Base-by-base conservation (phyloP, 2,888 invertebrate species). In the Ophion obscuratus region DNA sequence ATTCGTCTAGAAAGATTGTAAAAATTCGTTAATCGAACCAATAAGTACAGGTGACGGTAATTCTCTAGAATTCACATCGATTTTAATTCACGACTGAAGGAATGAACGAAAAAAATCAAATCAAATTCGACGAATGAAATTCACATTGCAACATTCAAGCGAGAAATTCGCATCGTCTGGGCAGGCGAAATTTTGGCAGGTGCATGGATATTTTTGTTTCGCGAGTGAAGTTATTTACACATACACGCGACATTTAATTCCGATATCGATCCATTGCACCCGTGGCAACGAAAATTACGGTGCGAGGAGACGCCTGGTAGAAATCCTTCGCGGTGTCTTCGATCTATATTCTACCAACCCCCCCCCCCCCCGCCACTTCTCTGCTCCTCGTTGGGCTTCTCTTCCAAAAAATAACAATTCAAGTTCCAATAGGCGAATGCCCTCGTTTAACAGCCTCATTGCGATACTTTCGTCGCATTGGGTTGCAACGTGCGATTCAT, bases 251-350 rank as follows among this genome's bases (percentile, higher is more conserved):
- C 53, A 73, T 79, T 81, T 71, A 77, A 85, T 75, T 66, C 74
- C 73, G 47, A 79, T 62, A 89, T 89, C 89, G 89, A 89, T 87
- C 88, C 89, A 89, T 90, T 91, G 88, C 86, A 81, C 84, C 90
- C 90, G 88, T 91, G 89, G 91, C 90, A 91, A 80, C 83, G 78
- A 74, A 79, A 82, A 85, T 85, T 83, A 81, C 64, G 74, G 84
- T 83, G 75, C 85, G 85, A 76, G 79, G 85, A 81, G 76, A 79
- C 81, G 83, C 83, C 83, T 83, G 81, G 74, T 68, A 80, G 53
- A 75, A 71, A 53, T 64, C 24, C 24, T 47, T 71, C 78, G 14
- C 68, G 62, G 31, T 10, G n/a, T 24, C 17, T 61, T 53, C 53
- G 53, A 53, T 53, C 53, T 74, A n/a, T 57, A 6, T 71, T 31